Evolutionary conservation across 1,140 invertebrate species (phyloP), one percentile per base, ranked within the genome.

Genomic region (Zelostemma sp.): DNA sequence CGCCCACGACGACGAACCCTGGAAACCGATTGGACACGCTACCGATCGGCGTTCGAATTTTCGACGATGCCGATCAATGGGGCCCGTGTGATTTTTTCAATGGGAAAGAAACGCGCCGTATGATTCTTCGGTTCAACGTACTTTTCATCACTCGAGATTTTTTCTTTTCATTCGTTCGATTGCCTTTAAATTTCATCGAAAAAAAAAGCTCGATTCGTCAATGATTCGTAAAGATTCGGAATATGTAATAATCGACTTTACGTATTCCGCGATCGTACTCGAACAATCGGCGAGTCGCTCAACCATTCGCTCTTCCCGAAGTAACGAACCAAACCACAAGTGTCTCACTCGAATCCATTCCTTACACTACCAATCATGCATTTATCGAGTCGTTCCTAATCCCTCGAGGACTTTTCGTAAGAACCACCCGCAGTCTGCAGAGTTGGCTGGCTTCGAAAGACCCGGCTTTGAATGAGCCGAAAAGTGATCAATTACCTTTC

Each of bases 361-460:
- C 68, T 72, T 72, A 72, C 71, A 75, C 76, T 79, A 75, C 74
- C 80, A 80, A 80, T 81, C 79, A 80, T 80, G 74, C 76, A 74
- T 80, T 78, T 76, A 81, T 69, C 72, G 71, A 71, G 74, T 73
- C 57, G 57, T 50, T 57, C 68, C 76, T 81, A 79, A 82, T 82
- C 76, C 60, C 69, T 80, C 63, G 73, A 82, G 80, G 72, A 80
- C 79, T 80, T 75, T 80, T 80, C 77, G 56, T 74, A 69, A 61
- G 72, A 67, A 64, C 71, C 61, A 66, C 65, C 61, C 54, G 66
- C n/a, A n/a, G 54, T 56, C 63, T 65, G 62, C 66, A 54, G 63
- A 49, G 57, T 74, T 68, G 45, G 54, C 54, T 65, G 64, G 55
- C 53, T 74, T 63, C 51, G 50, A 58, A 47, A 51, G 64, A 68